Percentiles rank a stretch among this genome's conserved stretches.
These are phyloP conservation scores for Semotilus atromaculatus DNA, from an alignment of 2,797 vertebrate species.

Conservation along the genomic window DNA sequence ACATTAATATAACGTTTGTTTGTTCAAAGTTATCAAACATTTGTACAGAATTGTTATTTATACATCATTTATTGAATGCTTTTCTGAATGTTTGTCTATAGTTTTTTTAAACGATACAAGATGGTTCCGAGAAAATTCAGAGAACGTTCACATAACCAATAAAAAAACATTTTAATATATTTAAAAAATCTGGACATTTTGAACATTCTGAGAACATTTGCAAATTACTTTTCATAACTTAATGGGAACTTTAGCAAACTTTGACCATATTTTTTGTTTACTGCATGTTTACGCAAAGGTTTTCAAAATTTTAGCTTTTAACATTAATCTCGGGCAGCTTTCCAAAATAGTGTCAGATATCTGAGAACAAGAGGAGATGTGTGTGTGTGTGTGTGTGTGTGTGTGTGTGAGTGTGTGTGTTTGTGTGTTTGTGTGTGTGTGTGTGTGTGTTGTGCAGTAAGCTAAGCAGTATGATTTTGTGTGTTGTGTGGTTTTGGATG, in stretches of 20 bases:
- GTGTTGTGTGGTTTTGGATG: slow-evolving; percentile 8
- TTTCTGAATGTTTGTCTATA: background rate
- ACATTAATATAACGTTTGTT: background rate
- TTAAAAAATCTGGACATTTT: no score
- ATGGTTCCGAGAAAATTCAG: background rate
- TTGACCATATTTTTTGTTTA: background rate
- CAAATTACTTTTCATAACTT: background rate
- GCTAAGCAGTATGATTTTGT: slow-evolving; percentile 16
- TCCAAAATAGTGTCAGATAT: background rate
- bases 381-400: slow-evolving; percentile 5
- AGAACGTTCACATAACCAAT: background rate
- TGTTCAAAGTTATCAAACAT: background rate
- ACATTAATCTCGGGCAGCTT: background rate
- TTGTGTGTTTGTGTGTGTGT: background rate
- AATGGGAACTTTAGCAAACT: background rate
- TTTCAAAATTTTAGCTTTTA: background rate
- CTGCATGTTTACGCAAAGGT: background rate
- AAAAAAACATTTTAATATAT: background rate
- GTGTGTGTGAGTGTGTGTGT: slow-evolving; percentile 19
- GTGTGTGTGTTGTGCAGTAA: background rate
- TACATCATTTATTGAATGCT: background rate
- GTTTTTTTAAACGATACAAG: background rate
- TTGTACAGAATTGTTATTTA: background rate
- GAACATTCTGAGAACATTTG: no score
- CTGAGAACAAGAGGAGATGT: background rate